Base-by-base conservation (phyloP, 1,140 invertebrate genomes). In the Nasonia giraulti region DNA sequence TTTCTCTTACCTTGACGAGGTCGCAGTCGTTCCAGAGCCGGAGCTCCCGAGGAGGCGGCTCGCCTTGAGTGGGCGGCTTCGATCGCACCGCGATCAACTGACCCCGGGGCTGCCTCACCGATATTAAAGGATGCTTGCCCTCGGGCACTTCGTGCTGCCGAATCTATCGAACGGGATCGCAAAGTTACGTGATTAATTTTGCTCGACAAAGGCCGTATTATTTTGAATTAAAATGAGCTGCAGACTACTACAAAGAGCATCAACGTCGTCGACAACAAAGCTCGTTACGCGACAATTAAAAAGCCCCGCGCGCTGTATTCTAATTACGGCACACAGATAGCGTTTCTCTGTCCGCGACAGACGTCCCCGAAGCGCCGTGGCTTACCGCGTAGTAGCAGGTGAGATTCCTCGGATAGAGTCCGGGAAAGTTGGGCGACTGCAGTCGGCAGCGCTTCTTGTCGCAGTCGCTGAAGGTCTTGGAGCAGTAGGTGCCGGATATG, bases 361-460 rank as follows among this genome's bases (percentile, higher is more conserved):
- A 37, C 3, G 33, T 37, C 33, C 33, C 33, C 5, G 33, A 37
- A 37, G 33, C 33, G 3, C 33, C 5, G 2, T 37, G 33, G 87
- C 90, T 91, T 87, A 97, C 96, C 62, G 97, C 97, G 89, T 97
- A 97, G 92, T 97, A 97, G 90, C 97, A 98, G 66, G 97, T 97
- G 88, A 97, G 94, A 92, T 98, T 98, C 66, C 97, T 94, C 0
- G 97, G 97, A 92, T 98, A 98, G 62, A 98, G 94, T 73, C 97
- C 97, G 11, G 97, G 97, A 92, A 97, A 98, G 93, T 98, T 98
- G 31, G 97, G 97, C 62, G 97, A 98, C 91, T 98, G 97, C 82
- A 98, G 94, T 86, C 96, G 95, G 92, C 97, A 98, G 78, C 95
- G 95, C 92, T 96, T 97, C 90, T 95, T 95, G 93, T 98, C 96